Conservation (phyloP, 2,888 invertebrate genomes). For the Callinectes sapidus region DNA sequence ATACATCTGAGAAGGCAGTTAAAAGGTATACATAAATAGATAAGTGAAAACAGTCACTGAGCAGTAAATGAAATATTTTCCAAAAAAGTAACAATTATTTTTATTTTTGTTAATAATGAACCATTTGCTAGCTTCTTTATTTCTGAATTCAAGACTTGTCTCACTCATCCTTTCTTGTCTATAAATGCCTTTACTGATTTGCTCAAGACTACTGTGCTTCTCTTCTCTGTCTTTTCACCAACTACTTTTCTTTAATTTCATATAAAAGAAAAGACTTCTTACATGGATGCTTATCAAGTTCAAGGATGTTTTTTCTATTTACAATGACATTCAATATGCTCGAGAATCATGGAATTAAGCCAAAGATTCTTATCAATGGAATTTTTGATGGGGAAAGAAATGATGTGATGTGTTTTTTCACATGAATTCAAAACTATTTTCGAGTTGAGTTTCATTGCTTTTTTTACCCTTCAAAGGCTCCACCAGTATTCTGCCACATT, state of each 20-base stretch:
- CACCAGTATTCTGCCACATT: background rate
- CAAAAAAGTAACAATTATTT: background rate
- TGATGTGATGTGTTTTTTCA: background rate
- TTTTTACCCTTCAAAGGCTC: conserved; percentile 28
- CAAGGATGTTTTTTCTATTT: background rate
- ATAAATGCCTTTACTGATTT: background rate
- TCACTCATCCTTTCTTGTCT: background rate
- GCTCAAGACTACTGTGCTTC: background rate
- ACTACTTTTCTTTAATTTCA: background rate
- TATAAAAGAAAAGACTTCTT: background rate
- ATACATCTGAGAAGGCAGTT: background rate
- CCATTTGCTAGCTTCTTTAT: background rate
- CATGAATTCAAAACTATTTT: conserved; percentile 30
- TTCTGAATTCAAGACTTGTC: background rate
- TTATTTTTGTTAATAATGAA: background rate
- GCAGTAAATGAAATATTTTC: background rate
- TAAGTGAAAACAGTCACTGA: background rate
- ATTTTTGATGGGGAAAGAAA: too few species aligned
- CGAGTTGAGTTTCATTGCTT: conserved; percentile 9
- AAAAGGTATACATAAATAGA: background rate
- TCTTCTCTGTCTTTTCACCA: background rate
- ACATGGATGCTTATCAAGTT: background rate
- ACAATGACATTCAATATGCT: background rate
- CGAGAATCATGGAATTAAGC: background rate
- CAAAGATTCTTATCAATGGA: background rate